Base-by-base conservation (phyloP, 53 echinoderm and acorn worm species). In the Holothuria scabra region DNA sequence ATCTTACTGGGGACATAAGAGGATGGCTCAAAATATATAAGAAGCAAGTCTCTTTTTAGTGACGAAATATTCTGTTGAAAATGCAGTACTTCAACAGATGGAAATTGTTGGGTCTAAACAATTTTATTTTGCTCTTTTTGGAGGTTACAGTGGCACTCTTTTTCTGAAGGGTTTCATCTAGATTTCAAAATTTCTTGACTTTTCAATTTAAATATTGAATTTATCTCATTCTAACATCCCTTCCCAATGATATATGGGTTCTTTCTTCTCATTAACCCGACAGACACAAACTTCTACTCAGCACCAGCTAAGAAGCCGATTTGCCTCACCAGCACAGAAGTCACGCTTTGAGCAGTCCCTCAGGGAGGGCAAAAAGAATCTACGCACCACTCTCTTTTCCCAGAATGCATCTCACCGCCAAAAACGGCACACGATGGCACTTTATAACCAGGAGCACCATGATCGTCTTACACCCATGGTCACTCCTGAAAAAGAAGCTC, bases 401-500 rank as follows among this genome's bases (percentile, higher is more conserved):
- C 87, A 90, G 56, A 79, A 86, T 46, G 86, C 78, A 24, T 63
- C 84, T 29, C 80, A 69, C 48, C 88, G 89, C 4, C 86, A 90
- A 28, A 86, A 88, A 31, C 56, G 74, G 3, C 66, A 48, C 31
- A 88, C 94, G 28, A 56, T 82, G 11, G 84, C 92, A 63, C 81
- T 97, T 37, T 97, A 86, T 79, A 83, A 88, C 11, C 92, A 94
- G 28, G 97, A 97, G 64, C 86, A 87, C 29, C 97, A 97, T 35
- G 93, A 97, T 59, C 22, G 57, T 52, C 84, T 92, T 89, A 93
- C 97, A 12, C 94, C 93, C 21, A 93, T 95, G 55, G 76, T 95
- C 72, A 95, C 95, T 21, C 89, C 89, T 2, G 95, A 95, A 84
- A 95, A 95, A 88, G 90, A 87, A 20, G 93, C 93, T 9, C 87